These are phyloP conservation scores for Martes flavigula DNA, from an alignment of 2,797 vertebrate genomes.

Conservation along the genomic window DNA sequence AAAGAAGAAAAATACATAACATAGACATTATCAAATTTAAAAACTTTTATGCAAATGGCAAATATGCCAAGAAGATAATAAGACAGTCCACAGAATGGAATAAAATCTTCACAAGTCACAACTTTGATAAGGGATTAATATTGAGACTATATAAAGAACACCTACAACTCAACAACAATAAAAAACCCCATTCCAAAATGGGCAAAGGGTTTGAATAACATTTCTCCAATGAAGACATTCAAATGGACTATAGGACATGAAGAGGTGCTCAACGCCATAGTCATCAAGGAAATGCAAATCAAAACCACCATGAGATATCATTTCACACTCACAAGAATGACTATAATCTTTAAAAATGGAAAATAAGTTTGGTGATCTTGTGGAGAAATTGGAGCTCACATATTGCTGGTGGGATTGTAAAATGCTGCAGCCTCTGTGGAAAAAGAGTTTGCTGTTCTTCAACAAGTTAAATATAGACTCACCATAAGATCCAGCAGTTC, in stretches of 20 bases:
- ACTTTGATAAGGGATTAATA: background rate
- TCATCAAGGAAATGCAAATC: background rate
- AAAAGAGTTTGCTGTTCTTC: background rate
- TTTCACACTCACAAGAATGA: background rate
- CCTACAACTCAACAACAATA: background rate
- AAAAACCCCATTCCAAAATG: background rate
- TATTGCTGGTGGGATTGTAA: background rate
- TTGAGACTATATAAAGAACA: background rate
- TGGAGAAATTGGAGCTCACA: background rate
- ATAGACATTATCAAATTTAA: background rate
- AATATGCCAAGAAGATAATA: background rate
- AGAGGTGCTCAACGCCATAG: background rate
- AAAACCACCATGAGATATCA: background rate
- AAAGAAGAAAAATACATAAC: background rate
- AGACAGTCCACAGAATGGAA: background rate
- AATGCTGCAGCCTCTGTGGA: background rate
- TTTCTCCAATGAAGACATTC: background rate
- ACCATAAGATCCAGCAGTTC: background rate
- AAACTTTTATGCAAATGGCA: background rate
- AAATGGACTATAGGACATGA: background rate
- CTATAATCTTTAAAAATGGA: background rate
- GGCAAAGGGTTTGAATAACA: background rate
- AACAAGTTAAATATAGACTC: background rate
- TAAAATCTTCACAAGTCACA: background rate
- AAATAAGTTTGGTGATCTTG: background rate